Evolutionary conservation across 2,888 invertebrate species (phyloP).

Genomic region (Coremacera marginata): DNA sequence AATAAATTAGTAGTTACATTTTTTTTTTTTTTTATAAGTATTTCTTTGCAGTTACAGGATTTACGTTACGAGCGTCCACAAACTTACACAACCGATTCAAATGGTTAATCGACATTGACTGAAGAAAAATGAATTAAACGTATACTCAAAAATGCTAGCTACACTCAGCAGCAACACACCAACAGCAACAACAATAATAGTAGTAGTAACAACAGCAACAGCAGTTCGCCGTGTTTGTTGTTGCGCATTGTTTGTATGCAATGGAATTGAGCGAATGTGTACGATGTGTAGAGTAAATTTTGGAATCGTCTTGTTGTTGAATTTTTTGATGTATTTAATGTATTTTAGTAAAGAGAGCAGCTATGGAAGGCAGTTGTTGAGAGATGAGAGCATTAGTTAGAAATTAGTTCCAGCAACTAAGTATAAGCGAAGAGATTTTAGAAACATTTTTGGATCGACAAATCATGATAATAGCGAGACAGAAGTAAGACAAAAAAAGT

Average conservation of each 20-base stretch:
- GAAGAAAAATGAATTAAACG: conserved; percentile 54
- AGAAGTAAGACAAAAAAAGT: no score
- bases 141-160: conserved; percentile 30
- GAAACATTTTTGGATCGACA: no score
- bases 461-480: no score
- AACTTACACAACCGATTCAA: conserved; percentile 64
- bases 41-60: background rate
- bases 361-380: background rate
- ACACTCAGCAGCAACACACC: background rate
- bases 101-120: conserved; percentile 67
- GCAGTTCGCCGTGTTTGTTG: conserved; percentile 4
- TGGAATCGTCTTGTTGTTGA: background rate
- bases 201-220: conserved; percentile 27
- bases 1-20: background rate
- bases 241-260: conserved; percentile 7
- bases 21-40: background rate
- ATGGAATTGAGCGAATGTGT: background rate
- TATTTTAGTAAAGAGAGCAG: background rate
- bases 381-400: background rate
- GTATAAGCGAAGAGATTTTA: no score
- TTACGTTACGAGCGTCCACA: conserved; percentile 45
- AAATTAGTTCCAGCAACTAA: no score
- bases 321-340: background rate
- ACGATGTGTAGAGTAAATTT: background rate
- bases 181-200: conserved; percentile 32